A percentile compares a stretch with the other conserved stretches of the same genome.
Evolutionary conservation across 2,888 invertebrate species (phyloP).

Genomic region (Hermodice carunculata): DNA sequence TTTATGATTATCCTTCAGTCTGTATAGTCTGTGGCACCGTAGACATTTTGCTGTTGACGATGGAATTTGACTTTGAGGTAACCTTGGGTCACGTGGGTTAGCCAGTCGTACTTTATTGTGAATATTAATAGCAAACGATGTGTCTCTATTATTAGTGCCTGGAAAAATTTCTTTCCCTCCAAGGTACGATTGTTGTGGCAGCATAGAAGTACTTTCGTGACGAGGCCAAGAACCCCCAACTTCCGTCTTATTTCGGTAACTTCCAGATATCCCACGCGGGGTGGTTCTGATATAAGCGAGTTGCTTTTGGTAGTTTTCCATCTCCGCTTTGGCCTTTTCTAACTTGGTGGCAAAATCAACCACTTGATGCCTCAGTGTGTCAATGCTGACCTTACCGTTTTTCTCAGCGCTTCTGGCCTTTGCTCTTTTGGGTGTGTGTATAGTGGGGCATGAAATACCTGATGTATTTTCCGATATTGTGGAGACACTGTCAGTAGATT

Average conservation of each 20-base stretch:
- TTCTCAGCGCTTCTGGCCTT: neutral
- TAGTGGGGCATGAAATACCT: no score
- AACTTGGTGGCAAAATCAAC: conserved; percentile 21
- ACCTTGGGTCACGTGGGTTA: no score
- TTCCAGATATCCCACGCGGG: conserved; percentile 3
- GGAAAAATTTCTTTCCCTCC: no score
- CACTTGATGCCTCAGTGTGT: conserved; percentile 19
- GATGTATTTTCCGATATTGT: neutral
- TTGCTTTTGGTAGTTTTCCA: conserved; percentile 28
- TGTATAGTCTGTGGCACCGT: conserved; percentile 62
- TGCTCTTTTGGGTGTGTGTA: no score
- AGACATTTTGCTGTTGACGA: conserved; percentile 57
- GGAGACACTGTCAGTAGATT: neutral
- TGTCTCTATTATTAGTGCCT: no score
- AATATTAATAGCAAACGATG: no score
- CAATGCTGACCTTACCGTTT: neutral
- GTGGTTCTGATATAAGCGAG: conserved; percentile 17
- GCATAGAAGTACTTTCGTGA: no score
- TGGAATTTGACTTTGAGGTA: no score
- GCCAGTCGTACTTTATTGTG: no score
- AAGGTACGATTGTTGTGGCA: no score
- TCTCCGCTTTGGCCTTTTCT: conserved; percentile 19
- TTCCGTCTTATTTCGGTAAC: no score
- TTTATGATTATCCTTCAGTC: conserved; percentile 60
- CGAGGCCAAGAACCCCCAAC: no score